Conservation (phyloP, 2,888 invertebrate species). For the Drosophila seclusa region DNA sequence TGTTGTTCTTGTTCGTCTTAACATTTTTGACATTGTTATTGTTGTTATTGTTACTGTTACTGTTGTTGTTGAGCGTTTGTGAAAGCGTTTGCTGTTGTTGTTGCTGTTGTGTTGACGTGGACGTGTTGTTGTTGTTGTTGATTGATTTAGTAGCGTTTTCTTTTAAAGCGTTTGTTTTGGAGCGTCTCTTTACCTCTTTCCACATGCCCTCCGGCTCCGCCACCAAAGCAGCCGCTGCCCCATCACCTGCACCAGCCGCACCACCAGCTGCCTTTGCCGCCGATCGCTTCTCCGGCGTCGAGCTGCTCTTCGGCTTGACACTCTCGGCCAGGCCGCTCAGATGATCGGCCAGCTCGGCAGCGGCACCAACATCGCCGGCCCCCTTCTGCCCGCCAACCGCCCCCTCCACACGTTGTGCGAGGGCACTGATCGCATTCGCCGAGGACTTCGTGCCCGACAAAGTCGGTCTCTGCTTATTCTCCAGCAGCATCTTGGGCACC, state of each 20-base stretch:
- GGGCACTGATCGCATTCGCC: conserved; percentile 78
- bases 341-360: conserved; percentile 82
- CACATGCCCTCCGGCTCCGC: conserved; percentile 83
- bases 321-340: conserved; percentile 83
- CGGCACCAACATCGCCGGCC: conserved; percentile 58
- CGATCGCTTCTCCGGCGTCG: conserved; percentile 71
- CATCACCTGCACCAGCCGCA: conserved; percentile 35
- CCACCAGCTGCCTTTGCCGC: conserved; percentile 37
- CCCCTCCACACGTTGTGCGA: conserved; percentile 81
- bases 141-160: conserved; percentile 82
- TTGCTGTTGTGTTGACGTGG: conserved; percentile 58
- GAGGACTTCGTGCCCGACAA: conserved; percentile 53
- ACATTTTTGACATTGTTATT: conserved; percentile 15
- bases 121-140: conserved; percentile 67
- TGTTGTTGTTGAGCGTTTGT: conserved; percentile 77
- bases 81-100: conserved; percentile 75
- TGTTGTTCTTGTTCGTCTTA: conserved; percentile 33
- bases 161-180: conserved; percentile 86
- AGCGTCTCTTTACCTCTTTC: conserved; percentile 88
- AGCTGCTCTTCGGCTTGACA: conserved; percentile 76
- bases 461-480: conserved; percentile 66
- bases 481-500: conserved; percentile 75
- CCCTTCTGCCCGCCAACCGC: conserved; percentile 47
- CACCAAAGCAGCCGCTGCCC: conserved; percentile 67
- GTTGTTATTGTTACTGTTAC: conserved; percentile 47